Evolutionary conservation across 2,113 vertebrate species (phyloP), one percentile per base, ranked within the genome.

Genomic region (Leucosticte australis): DNA sequence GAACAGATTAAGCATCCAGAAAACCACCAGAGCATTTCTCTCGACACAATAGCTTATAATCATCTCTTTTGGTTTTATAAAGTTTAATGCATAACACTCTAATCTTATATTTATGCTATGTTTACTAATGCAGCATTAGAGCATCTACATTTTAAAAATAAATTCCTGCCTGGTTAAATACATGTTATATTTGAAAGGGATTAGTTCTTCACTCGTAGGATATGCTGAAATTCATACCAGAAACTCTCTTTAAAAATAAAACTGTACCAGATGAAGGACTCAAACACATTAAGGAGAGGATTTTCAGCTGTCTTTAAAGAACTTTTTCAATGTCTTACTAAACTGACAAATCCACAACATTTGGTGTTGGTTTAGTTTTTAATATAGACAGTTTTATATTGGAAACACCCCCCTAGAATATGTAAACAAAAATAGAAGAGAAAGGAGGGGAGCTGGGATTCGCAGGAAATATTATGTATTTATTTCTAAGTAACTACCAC

Each of bases 221-320:
- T 37, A 76, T 27, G 44, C 65, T 35, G 31, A 79, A 91, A 91
- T 57, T 50, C 79, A 41, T 33, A 77, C 60, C 65, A 94, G 78
- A 92, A 92, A 68, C 49, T 39, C 33, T 60, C 56, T 69, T 81
- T 44, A 70, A 87, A 96, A 92, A 64, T 60, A 83, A 90, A 94
- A 12, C 47, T 44, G 14, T 35, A 78, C 64, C 84, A 95, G 69
- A 91, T 78, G 60, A 88, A 63, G 1, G 4, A 80, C 22, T 75
- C 63, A 13, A 50, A 69, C 17, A 41, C 50, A 41, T 13, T 26
- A 30, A 7, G 33, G 41, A 65, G 55, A 73, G 59, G 82, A 59
- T 87, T 90, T 96, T 87, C 84, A 90, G 84, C 70, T 74, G 89
- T 50, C 63, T 92, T 82, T 28, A 70, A 42, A 89, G 59, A 33